These are phyloP conservation scores for Leuctra nigra DNA, from an alignment of 2,888 invertebrate genomes.

Conservation along the genomic window DNA sequence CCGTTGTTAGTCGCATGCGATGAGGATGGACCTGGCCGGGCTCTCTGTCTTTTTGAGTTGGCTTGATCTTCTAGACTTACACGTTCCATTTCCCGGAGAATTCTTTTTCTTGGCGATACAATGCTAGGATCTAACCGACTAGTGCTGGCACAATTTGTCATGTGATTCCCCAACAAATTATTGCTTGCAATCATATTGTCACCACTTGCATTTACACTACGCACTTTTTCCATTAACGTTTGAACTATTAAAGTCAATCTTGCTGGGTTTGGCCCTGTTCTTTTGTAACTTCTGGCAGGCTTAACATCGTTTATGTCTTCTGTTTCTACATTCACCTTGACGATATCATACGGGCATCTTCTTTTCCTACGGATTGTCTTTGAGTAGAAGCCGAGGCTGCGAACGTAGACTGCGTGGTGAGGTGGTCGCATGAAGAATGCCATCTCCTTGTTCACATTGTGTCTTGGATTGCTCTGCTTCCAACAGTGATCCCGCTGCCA, in stretches of 20 bases:
- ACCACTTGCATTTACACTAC: conserved; percentile 15
- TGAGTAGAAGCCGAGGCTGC: conserved; percentile 29
- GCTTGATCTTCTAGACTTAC: conserved; percentile 64
- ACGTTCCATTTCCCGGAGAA: conserved; percentile 73
- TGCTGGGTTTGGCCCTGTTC: conserved; percentile 16
- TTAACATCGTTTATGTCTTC: conserved; percentile 20
- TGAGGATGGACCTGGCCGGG: conserved; percentile 35
- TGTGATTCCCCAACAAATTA: conserved; percentile 18
- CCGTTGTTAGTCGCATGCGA: conserved; percentile 32
- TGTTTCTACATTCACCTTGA: conserved; percentile 19
- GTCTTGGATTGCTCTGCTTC: conserved; percentile 74
- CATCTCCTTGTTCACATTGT: conserved; percentile 66
- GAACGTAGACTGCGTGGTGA: conserved; percentile 23
- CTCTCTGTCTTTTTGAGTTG: conserved; percentile 40
- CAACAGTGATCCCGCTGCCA: conserved; percentile 88
- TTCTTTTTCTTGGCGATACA: conserved; percentile 76
- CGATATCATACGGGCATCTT: conserved; percentile 51
- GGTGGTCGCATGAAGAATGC: conserved; percentile 34
- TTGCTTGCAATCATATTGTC: conserved; percentile 18
- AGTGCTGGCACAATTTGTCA: conserved; percentile 20
- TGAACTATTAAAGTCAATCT: conserved; percentile 30
- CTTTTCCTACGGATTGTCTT: conserved; percentile 49
- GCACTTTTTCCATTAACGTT: conserved; percentile 33
- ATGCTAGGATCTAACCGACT: conserved; percentile 44
- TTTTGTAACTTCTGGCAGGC: conserved; percentile 13